phyloP scores from a whole-genome alignment of 2,113 vertebrate species.

The Chauna torquata region DNA sequence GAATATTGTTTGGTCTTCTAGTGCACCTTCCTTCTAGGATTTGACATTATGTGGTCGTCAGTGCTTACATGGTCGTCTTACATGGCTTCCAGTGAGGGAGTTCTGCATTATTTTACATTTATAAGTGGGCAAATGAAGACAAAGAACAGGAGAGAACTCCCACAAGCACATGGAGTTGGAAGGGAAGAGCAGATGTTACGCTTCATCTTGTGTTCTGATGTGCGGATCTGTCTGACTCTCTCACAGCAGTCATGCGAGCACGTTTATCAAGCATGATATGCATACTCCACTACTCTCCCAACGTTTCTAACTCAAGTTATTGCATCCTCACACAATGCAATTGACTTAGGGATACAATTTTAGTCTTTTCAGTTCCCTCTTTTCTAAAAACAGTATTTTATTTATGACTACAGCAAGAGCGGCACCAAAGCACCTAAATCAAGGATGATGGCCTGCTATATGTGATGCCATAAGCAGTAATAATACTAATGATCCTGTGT shows the following conservation, averaged over 20 bases:
- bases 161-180: background rate
- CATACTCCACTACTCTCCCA: background rate
- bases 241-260: background rate
- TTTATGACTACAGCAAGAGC: background rate
- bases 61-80: background rate
- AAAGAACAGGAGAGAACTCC: slow-evolving; percentile 16
- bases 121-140: background rate
- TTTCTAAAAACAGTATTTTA: background rate
- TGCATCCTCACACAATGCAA: background rate
- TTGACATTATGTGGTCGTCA: background rate
- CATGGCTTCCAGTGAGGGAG: background rate
- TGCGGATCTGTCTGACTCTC: background rate
- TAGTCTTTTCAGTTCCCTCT: background rate
- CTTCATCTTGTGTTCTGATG: slow-evolving; percentile 14
- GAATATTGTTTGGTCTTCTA: background rate
- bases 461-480: background rate
- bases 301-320: background rate
- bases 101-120: slow-evolving; percentile 19
- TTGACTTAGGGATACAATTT: background rate
- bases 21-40: background rate
- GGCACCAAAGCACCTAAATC: background rate
- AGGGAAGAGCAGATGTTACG: slow-evolving; percentile 9
- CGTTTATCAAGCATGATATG: background rate
- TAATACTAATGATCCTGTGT: background rate
- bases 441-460: background rate